These are phyloP conservation scores for Pseudochirops cupreus DNA, from an alignment of 2,797 vertebrate species.

Conservation along the genomic window DNA sequence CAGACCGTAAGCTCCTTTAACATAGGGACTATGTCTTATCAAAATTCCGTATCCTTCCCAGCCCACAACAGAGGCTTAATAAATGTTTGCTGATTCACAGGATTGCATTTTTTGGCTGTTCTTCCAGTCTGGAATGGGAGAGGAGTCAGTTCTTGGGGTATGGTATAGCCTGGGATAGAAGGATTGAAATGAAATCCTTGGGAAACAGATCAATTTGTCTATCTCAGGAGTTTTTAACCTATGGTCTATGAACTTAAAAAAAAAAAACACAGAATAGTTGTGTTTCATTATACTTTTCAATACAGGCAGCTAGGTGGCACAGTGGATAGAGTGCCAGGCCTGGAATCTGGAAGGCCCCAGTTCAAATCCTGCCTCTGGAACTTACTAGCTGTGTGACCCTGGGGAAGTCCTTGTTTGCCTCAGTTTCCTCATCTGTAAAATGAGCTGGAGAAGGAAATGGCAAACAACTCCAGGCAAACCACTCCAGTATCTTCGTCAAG, in stretches of 20 bases:
- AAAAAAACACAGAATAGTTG: background rate
- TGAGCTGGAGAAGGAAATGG: background rate
- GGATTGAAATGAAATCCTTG: too few relatives aligned
- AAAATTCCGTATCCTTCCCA: accelerated
- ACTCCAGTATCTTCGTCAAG: background rate
- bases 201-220: background rate
- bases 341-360: background rate
- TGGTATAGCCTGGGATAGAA: too few relatives aligned
- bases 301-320: background rate
- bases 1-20: background rate
- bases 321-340: background rate
- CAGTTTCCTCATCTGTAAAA: background rate
- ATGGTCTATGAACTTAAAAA: background rate
- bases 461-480: background rate
- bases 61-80: background rate
- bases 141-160: too few relatives aligned
- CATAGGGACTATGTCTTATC: background rate
- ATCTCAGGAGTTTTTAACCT: background rate
- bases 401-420: background rate
- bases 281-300: background rate
- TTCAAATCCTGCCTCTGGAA: background rate
- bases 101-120: too few relatives aligned
- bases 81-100: background rate
- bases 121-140: too few relatives aligned
- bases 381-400: background rate